phyloP scores from a whole-genome alignment of 2,888 invertebrate species.

The Ophion ellenae region DNA sequence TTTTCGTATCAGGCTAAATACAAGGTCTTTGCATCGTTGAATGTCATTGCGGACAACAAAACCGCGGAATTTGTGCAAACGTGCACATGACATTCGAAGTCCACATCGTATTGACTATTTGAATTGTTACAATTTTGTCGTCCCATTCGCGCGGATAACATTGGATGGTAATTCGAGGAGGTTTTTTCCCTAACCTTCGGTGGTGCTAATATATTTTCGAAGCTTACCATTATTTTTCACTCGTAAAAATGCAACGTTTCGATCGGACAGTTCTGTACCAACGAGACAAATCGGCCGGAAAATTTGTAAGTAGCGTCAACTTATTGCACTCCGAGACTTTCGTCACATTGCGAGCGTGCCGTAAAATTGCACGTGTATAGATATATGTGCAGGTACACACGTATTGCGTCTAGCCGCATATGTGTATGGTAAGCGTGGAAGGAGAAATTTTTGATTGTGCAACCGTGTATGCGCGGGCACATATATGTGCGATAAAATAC shows the following conservation, averaged over 20 bases:
- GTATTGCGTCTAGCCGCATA: not conserved
- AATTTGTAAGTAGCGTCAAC: too few relatives aligned
- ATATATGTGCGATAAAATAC: too few relatives aligned
- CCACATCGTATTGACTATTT: not conserved
- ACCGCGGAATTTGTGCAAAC: not conserved
- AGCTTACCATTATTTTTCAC: slow-evolving; percentile 40
- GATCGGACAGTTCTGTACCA: too few relatives aligned
- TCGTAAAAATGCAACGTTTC: slow-evolving; percentile 7
- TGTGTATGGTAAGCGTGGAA: not conserved
- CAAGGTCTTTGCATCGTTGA: not conserved
- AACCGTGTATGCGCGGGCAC: not conserved
- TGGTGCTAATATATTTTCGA: not conserved
- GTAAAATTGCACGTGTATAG: not conserved
- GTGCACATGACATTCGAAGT: slow-evolving; percentile 6
- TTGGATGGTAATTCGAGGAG: not conserved
- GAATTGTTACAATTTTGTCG: not conserved
- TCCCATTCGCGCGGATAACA: slow-evolving; percentile 1
- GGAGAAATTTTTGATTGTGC: not conserved
- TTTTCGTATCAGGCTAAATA: not conserved
- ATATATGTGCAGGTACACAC: not conserved
- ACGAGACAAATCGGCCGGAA: too few relatives aligned
- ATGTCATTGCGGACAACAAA: not conserved
- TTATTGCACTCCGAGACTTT: slow-evolving; percentile 37
- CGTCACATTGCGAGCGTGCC: slow-evolving; percentile 30
- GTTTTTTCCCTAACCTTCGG: not conserved